phyloP scores from a whole-genome alignment of 2,113 vertebrate species.

The Lamprologus ornatipinnis region DNA sequence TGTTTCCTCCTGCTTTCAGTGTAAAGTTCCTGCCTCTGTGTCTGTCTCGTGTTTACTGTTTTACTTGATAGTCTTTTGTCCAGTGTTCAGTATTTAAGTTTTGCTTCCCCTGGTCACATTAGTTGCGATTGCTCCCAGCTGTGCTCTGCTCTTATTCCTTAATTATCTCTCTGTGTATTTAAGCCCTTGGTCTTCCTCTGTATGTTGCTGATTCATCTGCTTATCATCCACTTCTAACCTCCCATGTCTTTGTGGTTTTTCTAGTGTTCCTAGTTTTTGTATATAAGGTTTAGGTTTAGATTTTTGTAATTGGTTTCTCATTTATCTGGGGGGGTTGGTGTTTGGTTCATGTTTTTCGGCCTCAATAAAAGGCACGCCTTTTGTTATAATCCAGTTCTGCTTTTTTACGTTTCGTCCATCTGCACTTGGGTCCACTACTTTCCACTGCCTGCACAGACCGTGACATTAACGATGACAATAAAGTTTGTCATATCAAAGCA shows the following conservation, averaged over 20 bases:
- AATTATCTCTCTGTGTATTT: too few relatives aligned
- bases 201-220: too few relatives aligned
- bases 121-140: background rate
- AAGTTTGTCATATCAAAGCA: background rate
- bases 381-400: background rate
- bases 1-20: background rate
- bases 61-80: background rate
- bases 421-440: background rate
- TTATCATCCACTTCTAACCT: too few relatives aligned
- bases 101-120: background rate
- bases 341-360: background rate
- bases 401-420: background rate
- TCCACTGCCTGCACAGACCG: background rate
- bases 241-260: too few relatives aligned
- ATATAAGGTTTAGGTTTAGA: too few relatives aligned
- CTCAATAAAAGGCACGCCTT: background rate
- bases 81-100: background rate
- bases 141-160: too few relatives aligned
- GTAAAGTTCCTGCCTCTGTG: background rate
- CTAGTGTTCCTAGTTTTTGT: too few relatives aligned
- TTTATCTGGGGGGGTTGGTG: background rate
- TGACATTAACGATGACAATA: background rate
- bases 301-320: too few relatives aligned
- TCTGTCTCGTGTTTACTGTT: background rate
- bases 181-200: too few relatives aligned